Conservation (phyloP, 2,113 vertebrate species). For the Halcyon senegalensis region DNA sequence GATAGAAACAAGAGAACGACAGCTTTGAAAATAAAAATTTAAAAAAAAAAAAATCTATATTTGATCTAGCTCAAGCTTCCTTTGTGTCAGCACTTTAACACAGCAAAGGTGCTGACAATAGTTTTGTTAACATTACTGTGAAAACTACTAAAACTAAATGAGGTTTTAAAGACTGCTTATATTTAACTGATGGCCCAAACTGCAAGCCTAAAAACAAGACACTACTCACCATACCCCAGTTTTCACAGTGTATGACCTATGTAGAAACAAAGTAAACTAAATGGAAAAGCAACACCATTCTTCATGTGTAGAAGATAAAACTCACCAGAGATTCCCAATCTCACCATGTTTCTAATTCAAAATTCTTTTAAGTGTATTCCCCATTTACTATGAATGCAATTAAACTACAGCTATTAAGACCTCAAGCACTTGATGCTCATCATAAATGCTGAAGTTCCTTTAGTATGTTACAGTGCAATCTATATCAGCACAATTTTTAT, state of each 20-base stretch:
- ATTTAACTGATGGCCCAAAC: background rate
- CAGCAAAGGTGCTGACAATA: conserved; percentile 59
- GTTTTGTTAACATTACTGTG: conserved; percentile 15
- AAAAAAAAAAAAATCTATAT: conserved; percentile 15
- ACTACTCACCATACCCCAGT: background rate
- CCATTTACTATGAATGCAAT: background rate
- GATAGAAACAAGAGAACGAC: conserved; percentile 18
- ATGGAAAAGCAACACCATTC: background rate
- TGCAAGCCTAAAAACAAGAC: background rate
- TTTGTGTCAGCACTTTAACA: conserved; percentile 63
- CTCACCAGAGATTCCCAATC: background rate
- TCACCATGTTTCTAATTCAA: background rate
- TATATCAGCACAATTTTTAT: background rate
- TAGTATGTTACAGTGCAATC: background rate
- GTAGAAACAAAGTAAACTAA: background rate
- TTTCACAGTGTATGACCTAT: background rate
- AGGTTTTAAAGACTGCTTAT: background rate
- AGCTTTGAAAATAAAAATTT: conserved; percentile 7
- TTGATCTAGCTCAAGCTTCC: conserved; percentile 53
- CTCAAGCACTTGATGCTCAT: background rate
- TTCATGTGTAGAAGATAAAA: background rate
- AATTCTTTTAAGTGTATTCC: background rate
- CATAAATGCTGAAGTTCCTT: background rate
- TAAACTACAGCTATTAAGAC: background rate
- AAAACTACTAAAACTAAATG: conserved; percentile 15